These are phyloP conservation scores for Peromyscus attwateri DNA, from an alignment of 2,797 vertebrate genomes.

Conservation along the genomic window DNA sequence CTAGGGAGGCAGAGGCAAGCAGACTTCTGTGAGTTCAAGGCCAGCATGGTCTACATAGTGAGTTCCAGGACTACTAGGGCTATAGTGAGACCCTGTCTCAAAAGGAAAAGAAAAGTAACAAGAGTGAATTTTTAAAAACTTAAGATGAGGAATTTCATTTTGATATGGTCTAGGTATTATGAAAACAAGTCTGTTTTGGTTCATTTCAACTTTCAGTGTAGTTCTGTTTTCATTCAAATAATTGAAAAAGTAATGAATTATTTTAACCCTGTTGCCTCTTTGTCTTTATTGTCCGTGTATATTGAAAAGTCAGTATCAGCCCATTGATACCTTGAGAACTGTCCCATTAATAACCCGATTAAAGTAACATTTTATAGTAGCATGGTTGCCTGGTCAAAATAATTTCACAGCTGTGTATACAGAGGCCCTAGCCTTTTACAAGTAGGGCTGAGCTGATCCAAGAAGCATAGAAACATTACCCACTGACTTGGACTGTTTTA, in stretches of 20 bases:
- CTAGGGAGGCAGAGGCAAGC: not conserved
- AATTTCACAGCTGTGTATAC: not conserved
- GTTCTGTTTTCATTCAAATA: conserved; percentile 43
- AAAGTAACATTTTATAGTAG: conserved; percentile 44
- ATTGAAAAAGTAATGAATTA: conserved; percentile 36
- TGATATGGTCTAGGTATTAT: not conserved
- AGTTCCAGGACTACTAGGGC: not conserved
- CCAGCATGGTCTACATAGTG: not conserved
- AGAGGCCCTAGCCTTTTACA: conserved; percentile 12
- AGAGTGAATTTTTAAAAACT: not conserved
- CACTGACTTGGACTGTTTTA: not conserved
- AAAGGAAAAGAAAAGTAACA: not conserved
- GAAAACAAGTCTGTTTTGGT: conserved; percentile 25
- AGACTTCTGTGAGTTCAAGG: not conserved
- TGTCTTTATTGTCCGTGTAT: conserved; percentile 34
- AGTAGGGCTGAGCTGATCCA: not conserved
- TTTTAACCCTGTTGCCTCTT: not conserved
- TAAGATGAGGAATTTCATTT: conserved; percentile 40
- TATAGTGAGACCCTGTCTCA: not conserved
- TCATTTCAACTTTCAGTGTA: not conserved
- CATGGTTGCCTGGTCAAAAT: not conserved
- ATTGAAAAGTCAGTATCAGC: conserved; percentile 26
- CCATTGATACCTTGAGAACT: conserved; percentile 6
- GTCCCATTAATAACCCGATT: not conserved
- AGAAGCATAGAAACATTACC: not conserved